Evolutionary conservation across 2,888 invertebrate genomes (phyloP).

Genomic region (Macaria liturata): DNA sequence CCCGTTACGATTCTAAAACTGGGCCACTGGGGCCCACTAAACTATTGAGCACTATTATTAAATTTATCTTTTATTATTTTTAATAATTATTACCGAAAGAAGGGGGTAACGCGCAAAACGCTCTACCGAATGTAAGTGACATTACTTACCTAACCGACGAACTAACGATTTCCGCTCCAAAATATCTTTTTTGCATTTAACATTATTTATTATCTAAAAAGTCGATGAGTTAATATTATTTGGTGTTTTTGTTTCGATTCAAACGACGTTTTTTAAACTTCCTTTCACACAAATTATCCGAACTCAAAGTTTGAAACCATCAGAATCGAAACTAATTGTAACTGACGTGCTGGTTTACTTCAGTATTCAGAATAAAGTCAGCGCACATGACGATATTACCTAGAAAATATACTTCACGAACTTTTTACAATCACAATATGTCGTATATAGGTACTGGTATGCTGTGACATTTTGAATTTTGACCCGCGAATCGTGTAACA

Average conservation of each 20-base stretch:
- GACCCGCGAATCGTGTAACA: no score
- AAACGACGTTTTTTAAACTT: conserved; percentile 46
- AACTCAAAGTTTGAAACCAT: conserved; percentile 31
- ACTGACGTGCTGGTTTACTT: conserved; percentile 15
- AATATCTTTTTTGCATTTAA: conserved; percentile 69
- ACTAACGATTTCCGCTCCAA: conserved; percentile 70
- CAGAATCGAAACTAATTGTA: conserved; percentile 29
- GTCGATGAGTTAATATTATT: conserved; percentile 79
- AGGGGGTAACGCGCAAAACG: conserved; percentile 65
- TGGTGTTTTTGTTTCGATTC: conserved; percentile 82
- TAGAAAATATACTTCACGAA: no score
- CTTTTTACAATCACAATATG: no score
- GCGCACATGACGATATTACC: conserved; percentile 3
- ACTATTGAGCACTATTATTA: conserved; percentile 78
- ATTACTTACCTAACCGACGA: conserved; percentile 58
- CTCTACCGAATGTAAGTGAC: conserved; percentile 64
- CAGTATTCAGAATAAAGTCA: conserved; percentile 32
- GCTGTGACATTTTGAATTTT: no score
- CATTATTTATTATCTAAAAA: conserved; percentile 81
- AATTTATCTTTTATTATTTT: conserved; percentile 54
- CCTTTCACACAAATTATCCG: conserved; percentile 31
- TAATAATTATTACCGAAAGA: conserved; percentile 69
- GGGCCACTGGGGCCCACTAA: conserved; percentile 54
- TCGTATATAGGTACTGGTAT: no score
- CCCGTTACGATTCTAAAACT: conserved; percentile 55